phyloP scores from a whole-genome alignment of 2,113 vertebrate species.

The Triplophysa dalaica region DNA sequence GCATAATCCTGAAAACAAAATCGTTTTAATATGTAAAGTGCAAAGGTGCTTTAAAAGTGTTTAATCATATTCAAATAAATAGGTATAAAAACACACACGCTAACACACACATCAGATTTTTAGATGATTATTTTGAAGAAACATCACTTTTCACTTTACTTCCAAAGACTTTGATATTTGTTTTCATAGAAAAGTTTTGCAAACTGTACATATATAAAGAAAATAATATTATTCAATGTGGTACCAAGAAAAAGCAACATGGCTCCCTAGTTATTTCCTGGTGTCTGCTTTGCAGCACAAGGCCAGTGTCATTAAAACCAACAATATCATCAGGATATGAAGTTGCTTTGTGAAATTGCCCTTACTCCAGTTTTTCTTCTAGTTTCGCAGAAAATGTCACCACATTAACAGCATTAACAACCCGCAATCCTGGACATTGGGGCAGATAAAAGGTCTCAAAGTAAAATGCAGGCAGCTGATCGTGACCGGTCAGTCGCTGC shows the following conservation, averaged over 20 bases:
- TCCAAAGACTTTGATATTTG: background rate
- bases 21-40: slow-evolving; percentile 47
- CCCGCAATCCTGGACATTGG: background rate
- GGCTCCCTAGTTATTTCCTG: background rate
- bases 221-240: background rate
- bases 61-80: slow-evolving; percentile 37
- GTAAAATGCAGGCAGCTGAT: slow-evolving; percentile 66
- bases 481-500: slow-evolving; percentile 51
- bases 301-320: slow-evolving; percentile 31
- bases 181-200: slow-evolving; percentile 22
- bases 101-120: slow-evolving; percentile 9
- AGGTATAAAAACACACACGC: slow-evolving; percentile 10
- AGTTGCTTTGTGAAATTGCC: background rate
- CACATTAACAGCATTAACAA: background rate
- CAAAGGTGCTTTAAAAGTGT: slow-evolving; percentile 36
- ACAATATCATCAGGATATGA: background rate
- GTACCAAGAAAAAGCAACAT: slow-evolving; percentile 12
- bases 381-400: background rate
- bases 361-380: background rate
- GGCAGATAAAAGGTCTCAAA: slow-evolving; percentile 53
- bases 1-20: background rate
- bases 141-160: slow-evolving; percentile 2
- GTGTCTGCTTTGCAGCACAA: slow-evolving; percentile 3
- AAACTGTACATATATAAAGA: slow-evolving; percentile 4
- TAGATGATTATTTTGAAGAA: background rate